Evolutionary conservation across 1,140 invertebrate genomes (phyloP), one percentile per base, ranked within the genome.

Genomic region (Xylocopa sonorina): DNA sequence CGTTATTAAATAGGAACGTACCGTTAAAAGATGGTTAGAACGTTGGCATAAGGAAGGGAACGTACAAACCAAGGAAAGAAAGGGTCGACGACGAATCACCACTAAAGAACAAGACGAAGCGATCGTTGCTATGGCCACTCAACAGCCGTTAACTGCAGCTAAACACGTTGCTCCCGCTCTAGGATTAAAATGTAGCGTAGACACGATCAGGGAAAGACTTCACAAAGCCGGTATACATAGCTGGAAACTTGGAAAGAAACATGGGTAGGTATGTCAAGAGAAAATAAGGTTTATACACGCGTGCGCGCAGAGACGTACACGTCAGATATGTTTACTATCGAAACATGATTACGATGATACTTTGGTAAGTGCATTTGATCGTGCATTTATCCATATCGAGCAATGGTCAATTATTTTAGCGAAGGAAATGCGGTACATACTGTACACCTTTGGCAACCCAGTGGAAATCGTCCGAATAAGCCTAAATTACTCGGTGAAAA

Each of bases 211-310:
- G 67, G 92, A 93, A 81, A 87, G 92, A 48, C 82, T 93, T 43
- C 92, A 93, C 38, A 92, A 92, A 83, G 92, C 92, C 74, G 92
- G 92, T 46, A 92, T 93, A 82, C 92, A 93, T 32, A 93, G 92
- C 83, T 93, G 92, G 92, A 93, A 93, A 58, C 83, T 93, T 18
- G 92, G 91, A 12, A 93, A 93, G 66, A 92, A 92, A 58, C 92
- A 92, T 83, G 92, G 92, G 91, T 92, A 62, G 63, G 80, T 53
- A 18, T 71, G 0, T 34, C 16, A 21, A n/a, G 3, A 24, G 9
- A 50, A 6, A n/a, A n/a, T n/a, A n/a, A n/a, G n/a, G n/a, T n/a
- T n/a, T n/a, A n/a, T n/a, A n/a, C n/a, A n/a, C n/a, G n/a, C n/a
- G n/a, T n/a, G n/a, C n/a, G n/a, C n/a, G n/a, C n/a, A n/a, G n/a